Evolutionary conservation across 2,113 vertebrate genomes (phyloP).

Genomic region (western clawed frog (Xenopus tropicalis)): UCB_Xtro_10.0 CM004444.2:157195501-157196000

Average conservation of each 20-base stretch:
- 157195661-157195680: slow-evolving; percentile 1
- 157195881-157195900: too few species aligned
- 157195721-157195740: not conserved
- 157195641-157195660: slow-evolving; percentile 22
- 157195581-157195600: slow-evolving; percentile 25
- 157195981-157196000: too few species aligned
- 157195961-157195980: too few species aligned
- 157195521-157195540: slow-evolving; percentile 18
- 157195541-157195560: slow-evolving; percentile 9
- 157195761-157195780: too few species aligned
- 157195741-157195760: not conserved
- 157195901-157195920: too few species aligned
- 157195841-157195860: too few species aligned
- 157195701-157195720: not conserved
- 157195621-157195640: not conserved
- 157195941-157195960: too few species aligned
- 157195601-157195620: not conserved
- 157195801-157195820: too few species aligned
- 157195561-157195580: slow-evolving; percentile 19
- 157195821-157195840: too few species aligned
- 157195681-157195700: slow-evolving; percentile 4
- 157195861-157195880: too few species aligned
- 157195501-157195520: slow-evolving; percentile 18
- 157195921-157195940: too few species aligned
- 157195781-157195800: too few species aligned